Percentiles rank a stretch among this genome's conserved stretches.
These are phyloP conservation scores for Lerista edwardsae DNA, from an alignment of 2,797 vertebrate species.

Conservation along the genomic window DNA sequence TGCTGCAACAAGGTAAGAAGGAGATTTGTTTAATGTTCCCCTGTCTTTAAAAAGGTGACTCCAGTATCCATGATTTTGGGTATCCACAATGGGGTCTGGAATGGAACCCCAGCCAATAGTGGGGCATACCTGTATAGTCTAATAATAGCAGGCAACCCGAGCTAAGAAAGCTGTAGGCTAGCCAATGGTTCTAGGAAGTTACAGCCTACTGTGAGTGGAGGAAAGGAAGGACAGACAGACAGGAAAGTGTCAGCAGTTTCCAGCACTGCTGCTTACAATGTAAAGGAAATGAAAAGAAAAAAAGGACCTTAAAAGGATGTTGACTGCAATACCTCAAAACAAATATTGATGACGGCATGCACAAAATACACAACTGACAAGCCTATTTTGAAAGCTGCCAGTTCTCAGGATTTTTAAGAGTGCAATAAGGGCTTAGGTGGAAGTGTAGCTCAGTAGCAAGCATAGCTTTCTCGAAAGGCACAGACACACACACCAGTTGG, in stretches of 20 bases:
- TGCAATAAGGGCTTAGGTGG: slow-evolving; percentile 31
- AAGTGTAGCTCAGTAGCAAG: slow-evolving; percentile 47
- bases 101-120: too few relatives aligned
- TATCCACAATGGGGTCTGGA: too few relatives aligned
- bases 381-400: slow-evolving; percentile 54
- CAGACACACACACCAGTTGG: too few relatives aligned
- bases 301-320: slow-evolving; percentile 65
- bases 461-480: neutral
- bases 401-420: slow-evolving; percentile 41
- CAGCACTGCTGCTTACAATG: slow-evolving; percentile 41
- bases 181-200: slow-evolving; percentile 35
- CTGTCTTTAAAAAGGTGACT: too few relatives aligned
- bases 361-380: slow-evolving; percentile 43
- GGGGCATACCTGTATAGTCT: too few relatives aligned
- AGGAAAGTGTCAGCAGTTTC: slow-evolving; percentile 18
- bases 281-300: slow-evolving; percentile 44
- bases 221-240: slow-evolving; percentile 8
- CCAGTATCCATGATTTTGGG: too few relatives aligned
- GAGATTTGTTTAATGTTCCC: too few relatives aligned
- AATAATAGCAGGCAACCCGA: too few relatives aligned
- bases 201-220: neutral
- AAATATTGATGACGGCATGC: neutral
- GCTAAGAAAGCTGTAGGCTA: slow-evolving; percentile 15
- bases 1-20: too few relatives aligned
- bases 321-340: slow-evolving; percentile 33